phyloP scores from a whole-genome alignment of 1,140 invertebrate species.

The Rhynchophorus ferrugineus region DNA sequence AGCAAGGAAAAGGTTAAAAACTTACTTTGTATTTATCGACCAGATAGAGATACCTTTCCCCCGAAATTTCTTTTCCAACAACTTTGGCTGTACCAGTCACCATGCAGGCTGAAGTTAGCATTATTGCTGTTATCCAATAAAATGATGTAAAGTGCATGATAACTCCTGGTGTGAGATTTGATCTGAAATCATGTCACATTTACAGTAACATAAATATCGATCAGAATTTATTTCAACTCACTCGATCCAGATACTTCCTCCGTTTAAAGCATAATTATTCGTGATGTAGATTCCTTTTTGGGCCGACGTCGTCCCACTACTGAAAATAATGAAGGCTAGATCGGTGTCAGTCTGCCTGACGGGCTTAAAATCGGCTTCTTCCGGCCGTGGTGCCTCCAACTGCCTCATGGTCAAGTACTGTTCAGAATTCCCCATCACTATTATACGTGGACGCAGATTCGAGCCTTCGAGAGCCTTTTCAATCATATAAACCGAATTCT shows the following conservation, averaged over 20 bases:
- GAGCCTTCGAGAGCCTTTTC: slow-evolving; percentile 9
- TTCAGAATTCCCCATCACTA: slow-evolving; percentile 18
- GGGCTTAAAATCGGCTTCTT: slow-evolving; percentile 15
- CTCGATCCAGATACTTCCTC: background rate
- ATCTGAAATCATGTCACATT: too few species aligned
- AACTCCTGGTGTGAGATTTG: background rate
- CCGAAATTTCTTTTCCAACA: background rate
- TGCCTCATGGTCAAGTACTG: slow-evolving; percentile 13
- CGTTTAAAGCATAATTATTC: slow-evolving; percentile 3
- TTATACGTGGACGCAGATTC: slow-evolving; percentile 5
- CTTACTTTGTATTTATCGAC: background rate
- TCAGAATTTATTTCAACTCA: too few species aligned
- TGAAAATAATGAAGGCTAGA: slow-evolving; percentile 43
- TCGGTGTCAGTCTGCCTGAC: slow-evolving; percentile 16
- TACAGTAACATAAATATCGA: too few species aligned
- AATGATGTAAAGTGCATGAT: background rate
- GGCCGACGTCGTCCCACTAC: slow-evolving; percentile 69
- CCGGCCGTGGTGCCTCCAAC: slow-evolving; percentile 4
- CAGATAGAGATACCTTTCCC: background rate
- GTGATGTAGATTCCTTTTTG: slow-evolving; percentile 51
- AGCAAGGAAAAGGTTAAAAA: background rate
- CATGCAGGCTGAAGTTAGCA: background rate
- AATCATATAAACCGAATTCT: slow-evolving; percentile 11
- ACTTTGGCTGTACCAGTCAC: background rate
- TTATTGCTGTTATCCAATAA: background rate